These are phyloP conservation scores for Thripadectes ignobilis DNA, from an alignment of 2,797 vertebrate genomes.

Conservation along the genomic window DNA sequence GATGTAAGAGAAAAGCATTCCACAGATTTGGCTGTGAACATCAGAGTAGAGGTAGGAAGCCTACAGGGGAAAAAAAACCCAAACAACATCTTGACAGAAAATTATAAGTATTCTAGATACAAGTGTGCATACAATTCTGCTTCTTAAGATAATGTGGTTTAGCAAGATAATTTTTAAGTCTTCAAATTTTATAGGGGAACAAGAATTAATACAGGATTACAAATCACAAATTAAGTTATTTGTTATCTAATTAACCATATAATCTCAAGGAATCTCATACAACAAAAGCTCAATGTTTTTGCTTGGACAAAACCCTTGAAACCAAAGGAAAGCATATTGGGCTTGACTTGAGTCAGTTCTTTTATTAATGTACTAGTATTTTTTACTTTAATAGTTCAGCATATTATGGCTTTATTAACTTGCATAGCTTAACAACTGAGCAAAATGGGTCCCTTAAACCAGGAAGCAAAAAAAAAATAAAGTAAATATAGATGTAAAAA, in stretches of 20 bases:
- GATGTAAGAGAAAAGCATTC: neutral
- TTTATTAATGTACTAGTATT: neutral
- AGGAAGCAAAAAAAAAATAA: neutral
- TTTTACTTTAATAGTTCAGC: neutral
- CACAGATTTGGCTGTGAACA: neutral
- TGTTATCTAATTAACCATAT: neutral
- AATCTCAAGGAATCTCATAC: neutral
- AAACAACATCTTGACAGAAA: neutral
- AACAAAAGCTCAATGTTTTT: neutral
- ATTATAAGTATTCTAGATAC: neutral
- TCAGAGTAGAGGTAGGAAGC: neutral
- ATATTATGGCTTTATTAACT: neutral
- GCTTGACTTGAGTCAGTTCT: neutral
- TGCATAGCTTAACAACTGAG: neutral
- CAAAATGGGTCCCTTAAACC: neutral
- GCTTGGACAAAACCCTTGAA: neutral
- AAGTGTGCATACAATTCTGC: neutral
- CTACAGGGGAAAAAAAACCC: neutral
- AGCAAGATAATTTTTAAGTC: neutral
- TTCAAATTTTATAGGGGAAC: neutral
- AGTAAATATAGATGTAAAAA: neutral
- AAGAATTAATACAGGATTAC: neutral
- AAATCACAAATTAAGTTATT: neutral
- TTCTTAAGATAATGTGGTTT: neutral
- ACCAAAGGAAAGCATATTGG: neutral